Percentiles rank a stretch among this genome's conserved stretches.
Evolutionary conservation across 2,797 vertebrate species (phyloP).

Genomic region (Dipus sagitta): DNA sequence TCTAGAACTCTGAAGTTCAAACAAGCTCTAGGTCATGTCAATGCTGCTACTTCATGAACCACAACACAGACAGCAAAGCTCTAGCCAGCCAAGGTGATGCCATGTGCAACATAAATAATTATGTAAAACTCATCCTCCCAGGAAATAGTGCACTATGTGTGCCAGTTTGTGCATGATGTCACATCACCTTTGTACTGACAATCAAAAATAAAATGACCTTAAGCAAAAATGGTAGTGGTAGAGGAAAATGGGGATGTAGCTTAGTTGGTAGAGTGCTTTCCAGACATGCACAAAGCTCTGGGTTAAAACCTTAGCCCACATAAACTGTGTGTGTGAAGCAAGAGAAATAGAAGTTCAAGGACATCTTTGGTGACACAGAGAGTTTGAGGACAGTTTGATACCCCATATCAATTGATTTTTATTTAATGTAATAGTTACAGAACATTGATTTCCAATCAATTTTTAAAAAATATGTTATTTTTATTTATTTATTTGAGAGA

Average conservation of each 20-base stretch:
- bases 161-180: neutral
- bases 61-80: neutral
- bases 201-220: neutral
- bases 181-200: slow-evolving; percentile 26
- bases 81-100: neutral
- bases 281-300: too few species aligned
- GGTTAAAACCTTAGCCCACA: too few species aligned
- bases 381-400: too few species aligned
- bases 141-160: neutral
- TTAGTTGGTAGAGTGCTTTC: too few species aligned
- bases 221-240: neutral
- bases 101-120: neutral
- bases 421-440: neutral
- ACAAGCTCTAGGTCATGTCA: neutral
- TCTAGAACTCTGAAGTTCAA: neutral
- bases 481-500: too few species aligned
- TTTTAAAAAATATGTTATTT: too few species aligned
- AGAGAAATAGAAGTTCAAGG: too few species aligned
- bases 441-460: neutral
- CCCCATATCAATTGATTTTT: too few species aligned
- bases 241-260: neutral
- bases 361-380: too few species aligned
- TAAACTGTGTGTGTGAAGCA: too few species aligned
- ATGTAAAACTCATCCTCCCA: neutral
- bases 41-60: neutral